Conservation (phyloP, 2,888 invertebrate species). For the Cacoxenus indagator region DNA sequence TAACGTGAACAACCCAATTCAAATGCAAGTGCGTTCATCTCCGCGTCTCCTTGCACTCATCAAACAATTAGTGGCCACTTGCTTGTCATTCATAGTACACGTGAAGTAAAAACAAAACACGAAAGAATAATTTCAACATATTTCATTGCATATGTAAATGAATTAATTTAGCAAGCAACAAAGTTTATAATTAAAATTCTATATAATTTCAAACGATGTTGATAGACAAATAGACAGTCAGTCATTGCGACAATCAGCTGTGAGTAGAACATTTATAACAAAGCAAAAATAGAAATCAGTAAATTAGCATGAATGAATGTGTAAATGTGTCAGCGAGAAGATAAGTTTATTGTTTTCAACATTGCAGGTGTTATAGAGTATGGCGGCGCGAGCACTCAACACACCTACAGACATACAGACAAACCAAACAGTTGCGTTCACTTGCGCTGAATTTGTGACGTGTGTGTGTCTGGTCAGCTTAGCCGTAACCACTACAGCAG, state of each 20-base stretch:
- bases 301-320: constrained; percentile 11
- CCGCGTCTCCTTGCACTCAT: background rate
- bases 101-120: background rate
- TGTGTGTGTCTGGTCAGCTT: no score
- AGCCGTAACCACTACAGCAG: background rate
- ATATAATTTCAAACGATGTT: background rate
- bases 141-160: constrained; percentile 10
- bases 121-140: background rate
- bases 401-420: background rate
- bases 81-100: constrained; percentile 7
- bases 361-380: no score
- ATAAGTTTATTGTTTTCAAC: no score
- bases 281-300: background rate
- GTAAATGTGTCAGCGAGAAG: no score
- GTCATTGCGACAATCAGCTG: no score
- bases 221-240: background rate
- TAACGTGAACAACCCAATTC: no score
- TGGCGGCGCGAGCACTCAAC: background rate
- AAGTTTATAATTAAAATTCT: background rate
- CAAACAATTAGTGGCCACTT: no score
- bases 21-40: background rate
- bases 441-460: no score
- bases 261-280: no score
- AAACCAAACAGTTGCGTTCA: background rate
- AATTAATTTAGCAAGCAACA: background rate